Conservation (phyloP, 1,140 invertebrate genomes). For the Euwallacea fornicatus region DNA sequence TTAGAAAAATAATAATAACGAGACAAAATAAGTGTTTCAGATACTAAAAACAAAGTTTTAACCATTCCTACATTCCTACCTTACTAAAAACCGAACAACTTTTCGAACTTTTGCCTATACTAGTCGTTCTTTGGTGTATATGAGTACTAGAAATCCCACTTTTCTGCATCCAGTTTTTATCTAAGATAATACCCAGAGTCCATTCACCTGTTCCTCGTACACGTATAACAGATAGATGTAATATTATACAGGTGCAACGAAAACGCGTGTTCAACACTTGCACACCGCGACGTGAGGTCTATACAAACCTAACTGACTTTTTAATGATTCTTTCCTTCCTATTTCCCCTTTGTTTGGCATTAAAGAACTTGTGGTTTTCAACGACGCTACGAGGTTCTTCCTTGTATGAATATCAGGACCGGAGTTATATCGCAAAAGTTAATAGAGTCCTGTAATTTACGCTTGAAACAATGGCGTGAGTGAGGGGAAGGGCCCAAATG, state of each 20-base stretch:
- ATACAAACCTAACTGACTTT: constrained; percentile 11
- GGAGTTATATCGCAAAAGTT: background rate
- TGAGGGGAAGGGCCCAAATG: background rate
- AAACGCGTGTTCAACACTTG: background rate
- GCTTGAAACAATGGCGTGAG: background rate
- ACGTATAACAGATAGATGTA: no score
- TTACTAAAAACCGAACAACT: no score
- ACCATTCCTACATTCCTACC: no score
- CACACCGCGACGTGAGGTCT: background rate
- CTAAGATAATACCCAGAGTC: background rate
- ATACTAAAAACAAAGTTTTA: no score
- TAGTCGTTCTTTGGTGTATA: no score
- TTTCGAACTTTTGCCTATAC: no score
- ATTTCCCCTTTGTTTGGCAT: constrained; percentile 12
- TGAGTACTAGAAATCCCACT: no score
- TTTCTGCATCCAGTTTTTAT: background rate
- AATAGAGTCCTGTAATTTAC: background rate
- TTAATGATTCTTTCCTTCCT: constrained; percentile 21
- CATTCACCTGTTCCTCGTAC: constrained; percentile 10
- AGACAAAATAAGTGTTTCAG: no score
- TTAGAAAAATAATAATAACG: no score
- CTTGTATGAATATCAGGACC: constrained; percentile 2
- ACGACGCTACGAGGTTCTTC: background rate
- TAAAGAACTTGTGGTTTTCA: background rate
- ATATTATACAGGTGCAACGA: background rate